phyloP scores from a whole-genome alignment of 2,888 invertebrate genomes.

The Oscheius sp. region DNA sequence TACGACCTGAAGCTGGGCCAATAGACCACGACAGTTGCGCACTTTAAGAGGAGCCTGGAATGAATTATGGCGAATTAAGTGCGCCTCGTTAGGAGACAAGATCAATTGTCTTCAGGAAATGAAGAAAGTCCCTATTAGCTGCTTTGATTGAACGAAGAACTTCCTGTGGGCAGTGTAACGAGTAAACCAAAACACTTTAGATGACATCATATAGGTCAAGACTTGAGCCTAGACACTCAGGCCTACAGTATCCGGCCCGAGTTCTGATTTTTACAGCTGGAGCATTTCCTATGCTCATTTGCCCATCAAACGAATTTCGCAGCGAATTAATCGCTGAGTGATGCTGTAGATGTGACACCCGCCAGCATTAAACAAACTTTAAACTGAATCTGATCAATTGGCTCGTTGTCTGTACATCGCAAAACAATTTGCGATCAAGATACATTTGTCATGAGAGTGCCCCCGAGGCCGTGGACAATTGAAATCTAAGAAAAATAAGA shows the following conservation, averaged over 20 bases:
- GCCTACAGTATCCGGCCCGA: too few relatives aligned
- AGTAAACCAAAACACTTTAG: too few relatives aligned
- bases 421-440: slow-evolving; percentile 34
- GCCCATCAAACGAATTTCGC: slow-evolving; percentile 13
- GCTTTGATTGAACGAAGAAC: slow-evolving; percentile 1
- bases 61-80: slow-evolving; percentile 37
- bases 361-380: slow-evolving; percentile 36
- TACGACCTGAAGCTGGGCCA: slow-evolving; percentile 19
- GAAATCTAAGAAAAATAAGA: neutral
- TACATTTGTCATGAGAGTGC: slow-evolving; percentile 31
- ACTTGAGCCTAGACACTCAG: too few relatives aligned
- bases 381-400: slow-evolving; percentile 38
- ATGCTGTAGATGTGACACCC: slow-evolving; percentile 37
- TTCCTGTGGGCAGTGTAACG: too few relatives aligned
- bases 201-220: too few relatives aligned
- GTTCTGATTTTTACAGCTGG: too few relatives aligned
- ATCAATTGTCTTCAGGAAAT: slow-evolving; percentile 32
- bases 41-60: slow-evolving; percentile 27
- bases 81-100: slow-evolving; percentile 24
- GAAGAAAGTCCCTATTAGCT: slow-evolving; percentile 8
- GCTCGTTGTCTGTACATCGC: slow-evolving; percentile 33
- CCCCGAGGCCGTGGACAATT: slow-evolving; percentile 1
- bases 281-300: slow-evolving; percentile 2
- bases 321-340: slow-evolving; percentile 26
- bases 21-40: slow-evolving; percentile 36